Evolutionary conservation across 1,140 invertebrate species (phyloP).

Genomic region (Steinernema feltiae): DNA sequence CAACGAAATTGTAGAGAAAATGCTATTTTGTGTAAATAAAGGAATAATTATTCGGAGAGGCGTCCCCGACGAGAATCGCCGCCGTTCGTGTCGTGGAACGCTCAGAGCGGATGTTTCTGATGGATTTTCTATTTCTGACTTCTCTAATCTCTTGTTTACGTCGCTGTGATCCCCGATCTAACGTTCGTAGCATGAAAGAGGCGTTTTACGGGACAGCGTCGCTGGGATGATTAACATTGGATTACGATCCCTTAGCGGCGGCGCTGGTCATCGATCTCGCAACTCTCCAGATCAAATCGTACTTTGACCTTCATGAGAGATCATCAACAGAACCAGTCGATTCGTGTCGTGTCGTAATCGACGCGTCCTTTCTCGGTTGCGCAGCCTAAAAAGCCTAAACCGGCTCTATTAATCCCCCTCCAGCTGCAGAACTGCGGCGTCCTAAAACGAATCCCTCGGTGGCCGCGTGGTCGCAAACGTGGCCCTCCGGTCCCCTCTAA

Average conservation of each 20-base stretch:
- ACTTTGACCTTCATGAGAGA: constrained; percentile 5
- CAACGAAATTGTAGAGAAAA: neutral
- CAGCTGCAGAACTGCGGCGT: neutral
- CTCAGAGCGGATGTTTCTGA: neutral
- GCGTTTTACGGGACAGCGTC: too few species aligned
- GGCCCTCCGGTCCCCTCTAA: too few species aligned
- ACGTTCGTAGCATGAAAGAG: too few species aligned
- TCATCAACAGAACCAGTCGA: neutral
- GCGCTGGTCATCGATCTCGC: neutral
- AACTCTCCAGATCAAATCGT: neutral
- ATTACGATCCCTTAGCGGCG: neutral
- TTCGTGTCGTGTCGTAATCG: neutral
- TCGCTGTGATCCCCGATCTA: too few species aligned
- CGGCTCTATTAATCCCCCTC: constrained; percentile 5
- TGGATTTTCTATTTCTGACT: neutral
- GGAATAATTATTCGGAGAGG: neutral
- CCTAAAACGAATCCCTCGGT: neutral
- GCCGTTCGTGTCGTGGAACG: too few species aligned
- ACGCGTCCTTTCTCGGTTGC: neutral
- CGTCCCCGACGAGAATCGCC: neutral
- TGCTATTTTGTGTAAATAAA: constrained; percentile 11
- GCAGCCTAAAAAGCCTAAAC: neutral
- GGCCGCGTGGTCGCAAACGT: neutral
- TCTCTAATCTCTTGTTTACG: neutral
- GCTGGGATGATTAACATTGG: too few species aligned